Percentiles rank a stretch among this genome's conserved stretches.
These are phyloP conservation scores for Myotis findleyi DNA, from an alignment of 2,797 vertebrate genomes.

Conservation along the genomic window DNA sequence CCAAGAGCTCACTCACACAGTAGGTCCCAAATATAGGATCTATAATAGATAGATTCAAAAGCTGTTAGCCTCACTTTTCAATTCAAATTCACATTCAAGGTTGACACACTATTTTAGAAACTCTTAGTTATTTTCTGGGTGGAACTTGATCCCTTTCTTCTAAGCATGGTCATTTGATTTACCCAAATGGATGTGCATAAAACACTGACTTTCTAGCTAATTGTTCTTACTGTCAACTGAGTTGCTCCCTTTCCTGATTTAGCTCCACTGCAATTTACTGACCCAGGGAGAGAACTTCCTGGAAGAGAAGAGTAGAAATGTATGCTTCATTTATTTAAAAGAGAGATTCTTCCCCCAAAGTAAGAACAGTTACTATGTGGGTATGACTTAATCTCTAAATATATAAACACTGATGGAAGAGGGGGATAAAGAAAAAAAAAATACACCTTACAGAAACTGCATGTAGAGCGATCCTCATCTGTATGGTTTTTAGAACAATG, in stretches of 20 bases:
- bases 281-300: constrained; percentile 7
- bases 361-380: neutral
- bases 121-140: neutral
- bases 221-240: neutral
- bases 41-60: neutral
- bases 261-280: neutral
- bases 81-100: constrained; percentile 37
- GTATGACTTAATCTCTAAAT: constrained; percentile 62
- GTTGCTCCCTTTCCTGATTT: neutral
- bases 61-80: constrained; percentile 8
- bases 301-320: neutral
- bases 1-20: neutral
- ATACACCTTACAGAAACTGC: neutral
- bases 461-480: neutral
- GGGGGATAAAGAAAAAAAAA: neutral
- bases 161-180: constrained; percentile 19
- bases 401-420: neutral
- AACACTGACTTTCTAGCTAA: constrained; percentile 26
- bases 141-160: neutral
- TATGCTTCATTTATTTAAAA: constrained; percentile 49
- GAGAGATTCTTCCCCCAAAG: neutral
- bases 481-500: neutral
- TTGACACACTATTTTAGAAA: constrained; percentile 23
- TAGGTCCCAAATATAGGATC: neutral
- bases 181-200: neutral